Evolutionary conservation across 2,888 invertebrate genomes (phyloP), one percentile per base, ranked within the genome.

Genomic region (Agonum fuliginosum): DNA sequence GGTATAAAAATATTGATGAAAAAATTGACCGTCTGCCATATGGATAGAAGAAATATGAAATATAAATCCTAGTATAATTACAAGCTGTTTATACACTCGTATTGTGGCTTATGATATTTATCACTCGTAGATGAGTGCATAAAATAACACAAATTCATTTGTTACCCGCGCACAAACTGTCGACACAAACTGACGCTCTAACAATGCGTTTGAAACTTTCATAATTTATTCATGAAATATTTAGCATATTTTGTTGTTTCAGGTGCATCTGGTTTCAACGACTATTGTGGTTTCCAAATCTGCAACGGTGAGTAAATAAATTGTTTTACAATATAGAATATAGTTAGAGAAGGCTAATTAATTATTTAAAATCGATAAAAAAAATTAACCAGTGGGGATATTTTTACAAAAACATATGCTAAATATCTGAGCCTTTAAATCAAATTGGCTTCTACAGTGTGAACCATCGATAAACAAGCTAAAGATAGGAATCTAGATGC

Each of bases 211-310:
- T 70, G 24, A 70, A 70, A 70, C 46, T 70, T 70, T 70, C 10
- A 70, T 70, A 70, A 70, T 70, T 43, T 70, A 70, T 70, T 70
- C 70, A 70, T 70, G 70, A 70, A 70, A 70, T 70, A 46, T 70
- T 70, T 46, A 46, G 46, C 70, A 70, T 70, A 70, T 70, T 70
- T 70, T 70, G 70, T 70, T 46, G 70, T 70, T 70, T 27, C 70
- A 70, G 70, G 70, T 70, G 70, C 70, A 43, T 46, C 46, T 70
- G 46, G 19, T 20, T 67, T 6, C 67, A 67, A 37, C n/a, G 19
- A 67, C 67, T 27, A 19, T 67, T 41, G 67, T 20, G 67, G 67
- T 67, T 65, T 41, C 19, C 22, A 8, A 8, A 67, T 41, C 67
- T 37, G 17, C 24, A 54, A 20, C 41, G 67, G 67, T 67, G 41